Base-by-base conservation (phyloP, 1,140 invertebrate species). In the Trinorchestia longiramus region DNA sequence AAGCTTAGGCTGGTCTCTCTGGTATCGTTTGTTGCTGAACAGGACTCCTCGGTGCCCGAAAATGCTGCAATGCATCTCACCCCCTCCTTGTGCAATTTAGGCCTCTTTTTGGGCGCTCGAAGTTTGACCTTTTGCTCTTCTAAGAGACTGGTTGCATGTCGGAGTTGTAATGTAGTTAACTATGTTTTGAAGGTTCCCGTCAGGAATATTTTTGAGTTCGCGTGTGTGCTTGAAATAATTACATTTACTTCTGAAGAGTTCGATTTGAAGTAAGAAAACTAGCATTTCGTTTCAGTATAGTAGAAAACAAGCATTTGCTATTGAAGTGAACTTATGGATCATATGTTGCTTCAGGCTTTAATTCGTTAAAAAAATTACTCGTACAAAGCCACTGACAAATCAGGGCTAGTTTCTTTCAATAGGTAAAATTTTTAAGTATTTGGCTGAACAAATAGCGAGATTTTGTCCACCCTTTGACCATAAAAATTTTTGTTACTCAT, bases 11-110 rank as follows among this genome's bases (percentile, higher is more conserved):
- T 90, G 88, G 88, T 43, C 88, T 43, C 88, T 43, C 43, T 90
- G 88, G 88, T 90, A 90, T 90, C 88, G 88, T 90, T 90, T 90
- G 88, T 90, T 90, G 41, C 88, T 90, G 41, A 77, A 77, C 62
- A 23, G 62, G 62, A 77, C 62, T 77, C 62, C 62, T 77, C 62
- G 36, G 62, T 77, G 62, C 62, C 62, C 62, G 62, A 77, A 77
- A 77, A 77, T 36, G 62, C 62, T 77, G 62, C 62, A 77, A 77
- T 77, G 36, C 62, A 77, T 77, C 62, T 77, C 62, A 23, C 1
- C 62, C 11, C 47, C 47, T 6, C n/a, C n/a, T 53, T 19, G 47
- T 53, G 28, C 62, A 36, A 77, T 77, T 77, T 77, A 36, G 62
- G 62, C 62, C 62, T 15, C 62, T 36, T 77, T 28, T 15, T 28